Conservation (phyloP, 2,113 vertebrate genomes). For the Scophthalmus maximus region DNA sequence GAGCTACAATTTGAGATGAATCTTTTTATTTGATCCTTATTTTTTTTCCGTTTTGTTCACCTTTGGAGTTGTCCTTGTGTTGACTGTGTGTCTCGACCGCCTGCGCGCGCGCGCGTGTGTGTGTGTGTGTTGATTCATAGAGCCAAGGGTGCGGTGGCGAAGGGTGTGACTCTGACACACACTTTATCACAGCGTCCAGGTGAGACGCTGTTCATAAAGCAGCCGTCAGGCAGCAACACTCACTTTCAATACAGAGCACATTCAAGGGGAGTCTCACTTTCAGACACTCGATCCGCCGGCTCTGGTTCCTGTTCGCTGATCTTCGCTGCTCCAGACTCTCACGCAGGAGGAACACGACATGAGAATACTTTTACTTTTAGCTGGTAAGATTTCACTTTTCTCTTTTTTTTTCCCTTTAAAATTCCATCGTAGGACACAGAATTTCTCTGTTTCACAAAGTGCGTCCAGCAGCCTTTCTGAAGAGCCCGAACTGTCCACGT, state of each 20-base stretch:
- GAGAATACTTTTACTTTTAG: conserved; percentile 68
- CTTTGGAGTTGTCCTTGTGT: neutral
- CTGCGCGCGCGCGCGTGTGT: conserved; percentile 21
- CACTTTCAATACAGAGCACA: neutral
- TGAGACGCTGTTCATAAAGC: conserved; percentile 83
- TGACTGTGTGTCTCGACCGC: conserved; percentile 2
- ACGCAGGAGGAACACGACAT: conserved; percentile 43
- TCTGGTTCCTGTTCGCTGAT: conserved; percentile 10
- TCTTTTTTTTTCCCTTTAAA: neutral
- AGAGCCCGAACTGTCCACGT: neutral
- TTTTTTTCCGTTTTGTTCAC: neutral
- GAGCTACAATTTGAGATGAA: no score
- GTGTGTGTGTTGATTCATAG: conserved; percentile 67
- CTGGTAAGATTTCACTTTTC: conserved; percentile 69
- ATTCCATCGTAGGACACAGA: no score
- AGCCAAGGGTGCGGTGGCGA: conserved; percentile 66
- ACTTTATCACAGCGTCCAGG: conserved; percentile 83
- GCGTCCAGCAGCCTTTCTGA: no score
- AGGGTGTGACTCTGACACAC: conserved; percentile 90
- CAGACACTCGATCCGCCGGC: neutral
- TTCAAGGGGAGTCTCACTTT: conserved; percentile 30
- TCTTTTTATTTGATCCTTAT: neutral
- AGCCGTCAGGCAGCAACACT: neutral
- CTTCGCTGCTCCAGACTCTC: conserved; percentile 27
- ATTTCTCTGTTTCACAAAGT: no score